phyloP scores from a whole-genome alignment of 2,113 vertebrate genomes.

The Crotalus horridus region DNA sequence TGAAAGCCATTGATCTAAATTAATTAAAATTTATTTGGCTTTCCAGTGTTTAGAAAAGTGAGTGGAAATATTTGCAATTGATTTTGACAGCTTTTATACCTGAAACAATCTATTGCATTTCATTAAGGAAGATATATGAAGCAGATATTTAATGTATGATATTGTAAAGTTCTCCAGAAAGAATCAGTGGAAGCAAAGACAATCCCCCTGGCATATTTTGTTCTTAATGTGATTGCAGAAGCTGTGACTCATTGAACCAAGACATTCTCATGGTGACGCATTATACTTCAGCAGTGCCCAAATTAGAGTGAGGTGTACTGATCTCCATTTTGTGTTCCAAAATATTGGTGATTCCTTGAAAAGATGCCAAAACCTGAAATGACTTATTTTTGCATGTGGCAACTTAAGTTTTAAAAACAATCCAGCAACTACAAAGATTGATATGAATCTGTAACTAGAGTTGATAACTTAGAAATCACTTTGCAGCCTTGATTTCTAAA shows the following conservation, averaged over 20 bases:
- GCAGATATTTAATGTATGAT: not conserved
- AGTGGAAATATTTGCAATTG: not conserved
- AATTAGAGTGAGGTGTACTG: rapidly evolving
- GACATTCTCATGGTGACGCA: slow-evolving; percentile 21
- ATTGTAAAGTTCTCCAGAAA: not conserved
- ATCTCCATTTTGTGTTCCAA: rapidly evolving
- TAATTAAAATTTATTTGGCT: not conserved
- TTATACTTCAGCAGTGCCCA: rapidly evolving
- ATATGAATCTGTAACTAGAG: not conserved
- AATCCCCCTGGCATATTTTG: not conserved
- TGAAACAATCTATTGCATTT: not conserved
- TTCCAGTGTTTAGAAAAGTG: not conserved
- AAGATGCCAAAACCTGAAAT: not conserved
- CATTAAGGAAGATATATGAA: not conserved
- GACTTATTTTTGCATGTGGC: rapidly evolving
- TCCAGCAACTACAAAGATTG: rapidly evolving
- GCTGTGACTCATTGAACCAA: not conserved
- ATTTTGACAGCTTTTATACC: not conserved
- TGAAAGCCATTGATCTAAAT: not conserved
- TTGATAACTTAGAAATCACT: not conserved
- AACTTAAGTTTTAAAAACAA: not conserved
- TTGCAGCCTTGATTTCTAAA: not conserved
- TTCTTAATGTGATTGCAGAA: not conserved
- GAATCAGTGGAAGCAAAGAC: not conserved
- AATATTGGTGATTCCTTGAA: not conserved